Evolutionary conservation across 2,888 invertebrate genomes (phyloP), one percentile per base, ranked within the genome.

Genomic region (Boloria selene): DNA sequence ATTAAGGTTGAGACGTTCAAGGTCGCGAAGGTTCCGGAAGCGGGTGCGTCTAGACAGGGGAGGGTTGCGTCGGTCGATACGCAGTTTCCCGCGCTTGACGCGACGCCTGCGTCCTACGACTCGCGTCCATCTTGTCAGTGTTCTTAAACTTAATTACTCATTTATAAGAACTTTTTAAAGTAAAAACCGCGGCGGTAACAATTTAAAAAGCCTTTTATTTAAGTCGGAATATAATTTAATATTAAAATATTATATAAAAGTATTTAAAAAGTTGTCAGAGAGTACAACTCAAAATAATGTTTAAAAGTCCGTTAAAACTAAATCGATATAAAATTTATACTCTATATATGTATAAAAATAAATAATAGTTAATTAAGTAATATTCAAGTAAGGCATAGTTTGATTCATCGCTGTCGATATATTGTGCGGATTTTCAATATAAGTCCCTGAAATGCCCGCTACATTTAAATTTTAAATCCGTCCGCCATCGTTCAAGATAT

Each of bases 1-100:
- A 86, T 90, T 90, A 90, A 90, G 90, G 91, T 90, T 89, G 88
- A 82, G 81, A 82, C 86, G 88, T 91, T 92, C 91, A 92, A 92
- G 91, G 91, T 92, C 91, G 81, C 87, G 84, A 88, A 88, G 90
- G 91, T 90, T 89, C 90, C 91, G 91, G 90, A 90, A 91, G 82
- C 86, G 87, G 85, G 88, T 85, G 87, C 88, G 92, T 90, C 90
- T 92, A 92, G 91, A 90, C 92, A 84, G 85, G 88, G 83, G 83
- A 77, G 84, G 83, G 79, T 84, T 83, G 80, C 75, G 79, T 74
- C 84, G 91, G 87, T 91, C 92, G 91, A 92, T 92, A 90, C 85
- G 86, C 89, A 86, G 88, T 90, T 91, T 92, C 91, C 90, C 91
- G 91, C 91, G 91, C 89, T 69, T 75, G 75, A 77, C 72, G 79